Percentiles rank a stretch among this genome's conserved stretches.
Conservation (phyloP, 2,113 vertebrate species). For the Odocoileus virginianus region DNA sequence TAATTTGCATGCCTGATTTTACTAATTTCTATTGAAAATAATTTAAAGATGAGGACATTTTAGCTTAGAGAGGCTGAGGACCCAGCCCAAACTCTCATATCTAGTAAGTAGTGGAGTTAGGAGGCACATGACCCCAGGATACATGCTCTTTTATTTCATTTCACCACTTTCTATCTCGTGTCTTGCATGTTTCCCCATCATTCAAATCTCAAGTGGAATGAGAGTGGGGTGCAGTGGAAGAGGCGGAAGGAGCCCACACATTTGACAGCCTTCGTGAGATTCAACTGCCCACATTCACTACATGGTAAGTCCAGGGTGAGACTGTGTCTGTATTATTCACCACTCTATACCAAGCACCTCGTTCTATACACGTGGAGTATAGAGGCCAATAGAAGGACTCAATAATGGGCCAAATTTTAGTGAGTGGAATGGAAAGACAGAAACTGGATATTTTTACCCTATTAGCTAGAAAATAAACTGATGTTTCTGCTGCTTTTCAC, state of each 20-base stretch:
- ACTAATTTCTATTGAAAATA: neutral
- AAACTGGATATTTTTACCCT: neutral
- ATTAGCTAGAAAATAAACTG: neutral
- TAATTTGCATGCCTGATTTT: neutral
- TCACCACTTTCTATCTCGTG: neutral
- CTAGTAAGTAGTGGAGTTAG: neutral
- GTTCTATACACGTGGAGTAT: fast-evolving
- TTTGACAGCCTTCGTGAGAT: neutral
- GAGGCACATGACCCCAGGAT: neutral
- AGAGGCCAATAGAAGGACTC: neutral
- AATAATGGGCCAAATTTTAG: neutral
- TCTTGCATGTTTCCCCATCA: neutral
- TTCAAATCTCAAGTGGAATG: neutral
- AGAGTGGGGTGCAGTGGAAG: fast-evolving
- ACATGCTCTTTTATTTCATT: neutral
- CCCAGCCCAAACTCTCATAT: neutral
- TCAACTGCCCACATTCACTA: neutral
- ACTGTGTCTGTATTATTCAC: fast-evolving
- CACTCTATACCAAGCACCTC: neutral
- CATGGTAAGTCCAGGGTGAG: neutral
- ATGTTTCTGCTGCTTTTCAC: neutral
- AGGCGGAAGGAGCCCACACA: neutral
- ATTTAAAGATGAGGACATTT: neutral
- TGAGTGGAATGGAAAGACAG: neutral
- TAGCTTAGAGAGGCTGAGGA: neutral